Evolutionary conservation across 2,888 invertebrate genomes (phyloP), one percentile per base, ranked within the genome.

Genomic region (Microchrysa polita): DNA sequence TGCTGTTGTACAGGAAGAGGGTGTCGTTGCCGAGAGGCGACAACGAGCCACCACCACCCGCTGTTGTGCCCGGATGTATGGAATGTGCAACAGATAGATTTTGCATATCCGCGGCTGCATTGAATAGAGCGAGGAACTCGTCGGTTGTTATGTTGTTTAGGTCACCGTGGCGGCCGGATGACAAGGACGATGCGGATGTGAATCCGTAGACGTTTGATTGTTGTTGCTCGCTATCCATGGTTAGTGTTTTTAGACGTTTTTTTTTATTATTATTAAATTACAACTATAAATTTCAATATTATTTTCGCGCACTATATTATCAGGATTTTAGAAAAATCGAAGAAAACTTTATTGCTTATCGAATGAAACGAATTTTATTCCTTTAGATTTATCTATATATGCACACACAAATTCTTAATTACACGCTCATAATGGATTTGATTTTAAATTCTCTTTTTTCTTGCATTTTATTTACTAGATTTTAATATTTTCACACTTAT

Each of bases 121-220:
- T 69, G 77, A 85, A 83, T 57, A 85, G 81, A 40, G 84, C 83
- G 61, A 85, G 77, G 74, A 85, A 85, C 42, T 85, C 85, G 79
- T 85, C 83, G 74, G 84, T 84, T 78, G 84, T 84, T 52, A 84
- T 84, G 78, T 83, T 84, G 76, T n/a, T 76, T 78, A 77, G 65
- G 77, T 76, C 2, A 74, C 61, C 44, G 78, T 44, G 40, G 7
- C 34, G n/a, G n/a, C n/a, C n/a, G n/a, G n/a, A n/a, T n/a, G n/a
- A n/a, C n/a, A n/a, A n/a, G 27, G 27, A 7, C 7, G 27, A 34
- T 34, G 27, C 4, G 27, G 27, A 34, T 7, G 27, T 7, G 4
- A 34, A 2, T 34, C 7, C 27, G 27, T 34, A 34, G n/a, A 18
- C 74, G 61, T 81, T 80, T 75, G 81, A 78, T 77, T 81, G 71